A percentile compares a stretch with the other conserved stretches of the same genome.
phyloP scores from a whole-genome alignment of 2,888 invertebrate genomes.

The Selenia dentaria region DNA sequence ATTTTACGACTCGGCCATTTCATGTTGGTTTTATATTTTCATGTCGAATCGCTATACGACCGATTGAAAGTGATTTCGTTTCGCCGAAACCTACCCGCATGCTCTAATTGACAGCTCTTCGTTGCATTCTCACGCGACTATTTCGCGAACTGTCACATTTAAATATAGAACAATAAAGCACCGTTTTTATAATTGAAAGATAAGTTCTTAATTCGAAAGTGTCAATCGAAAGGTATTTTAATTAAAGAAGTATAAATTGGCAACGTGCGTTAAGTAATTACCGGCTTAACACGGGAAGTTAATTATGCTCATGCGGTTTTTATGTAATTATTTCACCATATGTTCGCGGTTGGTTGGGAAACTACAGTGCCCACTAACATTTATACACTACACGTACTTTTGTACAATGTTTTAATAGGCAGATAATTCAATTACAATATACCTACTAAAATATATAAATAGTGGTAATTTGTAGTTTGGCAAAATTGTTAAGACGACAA shows the following conservation, averaged over 20 bases:
- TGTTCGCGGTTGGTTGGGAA: constrained; percentile 16
- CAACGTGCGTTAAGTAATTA: constrained; percentile 10
- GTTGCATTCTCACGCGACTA: constrained; percentile 6
- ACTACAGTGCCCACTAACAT: constrained; percentile 3
- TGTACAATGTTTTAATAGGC: no score
- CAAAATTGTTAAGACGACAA: no score
- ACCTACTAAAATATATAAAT: no score
- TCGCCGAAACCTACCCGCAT: constrained; percentile 28
- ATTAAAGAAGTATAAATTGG: constrained; percentile 12
- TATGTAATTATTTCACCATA: constrained; percentile 17
- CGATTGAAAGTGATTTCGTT: neutral
- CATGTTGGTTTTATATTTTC: neutral
- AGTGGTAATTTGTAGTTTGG: no score
- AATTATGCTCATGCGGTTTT: constrained; percentile 11
- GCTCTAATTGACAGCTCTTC: constrained; percentile 16
- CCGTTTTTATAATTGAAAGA: neutral
- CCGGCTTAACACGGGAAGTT: constrained; percentile 14
- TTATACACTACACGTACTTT: no score
- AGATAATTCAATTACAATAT: no score
- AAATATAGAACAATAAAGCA: constrained; percentile 3
- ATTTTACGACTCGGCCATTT: neutral
- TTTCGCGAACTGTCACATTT: constrained; percentile 5
- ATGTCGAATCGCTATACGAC: neutral
- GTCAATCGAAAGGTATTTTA: constrained; percentile 10
- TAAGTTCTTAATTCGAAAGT: constrained; percentile 16